phyloP scores from a whole-genome alignment of 2,113 vertebrate species.

The Ginglymostoma cirratum region DNA sequence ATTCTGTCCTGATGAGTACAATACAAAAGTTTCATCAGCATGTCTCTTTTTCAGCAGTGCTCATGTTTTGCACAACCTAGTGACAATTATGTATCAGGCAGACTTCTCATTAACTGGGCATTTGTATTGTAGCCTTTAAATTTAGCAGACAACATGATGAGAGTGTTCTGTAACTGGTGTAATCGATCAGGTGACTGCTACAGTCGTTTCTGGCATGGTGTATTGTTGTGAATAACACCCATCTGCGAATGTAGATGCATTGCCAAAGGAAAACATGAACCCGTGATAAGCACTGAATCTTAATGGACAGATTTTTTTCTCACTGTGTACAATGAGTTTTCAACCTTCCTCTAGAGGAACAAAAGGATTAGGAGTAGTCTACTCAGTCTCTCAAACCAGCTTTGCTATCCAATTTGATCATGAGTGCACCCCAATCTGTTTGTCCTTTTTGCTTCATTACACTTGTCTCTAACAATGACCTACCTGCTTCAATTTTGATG shows the following conservation, averaged over 20 bases:
- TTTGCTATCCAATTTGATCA: no score
- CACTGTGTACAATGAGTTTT: not conserved
- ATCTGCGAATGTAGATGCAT: not conserved
- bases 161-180: not conserved
- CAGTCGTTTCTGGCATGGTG: not conserved
- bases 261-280: not conserved
- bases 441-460: not conserved
- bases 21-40: no score
- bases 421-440: no score
- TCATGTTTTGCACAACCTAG: no score
- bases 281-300: not conserved
- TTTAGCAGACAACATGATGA: not conserved
- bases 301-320: not conserved
- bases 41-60: no score
- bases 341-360: not conserved
- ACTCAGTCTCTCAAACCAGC: no score
- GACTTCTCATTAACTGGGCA: not conserved
- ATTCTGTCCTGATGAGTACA: no score
- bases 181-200: not conserved
- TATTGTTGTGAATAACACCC: not conserved
- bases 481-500: not conserved
- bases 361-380: no score
- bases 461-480: not conserved
- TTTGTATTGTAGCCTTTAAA: not conserved
- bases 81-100: not conserved